phyloP scores from a whole-genome alignment of 2,888 invertebrate genomes.

The Abrostola tripartita region DNA sequence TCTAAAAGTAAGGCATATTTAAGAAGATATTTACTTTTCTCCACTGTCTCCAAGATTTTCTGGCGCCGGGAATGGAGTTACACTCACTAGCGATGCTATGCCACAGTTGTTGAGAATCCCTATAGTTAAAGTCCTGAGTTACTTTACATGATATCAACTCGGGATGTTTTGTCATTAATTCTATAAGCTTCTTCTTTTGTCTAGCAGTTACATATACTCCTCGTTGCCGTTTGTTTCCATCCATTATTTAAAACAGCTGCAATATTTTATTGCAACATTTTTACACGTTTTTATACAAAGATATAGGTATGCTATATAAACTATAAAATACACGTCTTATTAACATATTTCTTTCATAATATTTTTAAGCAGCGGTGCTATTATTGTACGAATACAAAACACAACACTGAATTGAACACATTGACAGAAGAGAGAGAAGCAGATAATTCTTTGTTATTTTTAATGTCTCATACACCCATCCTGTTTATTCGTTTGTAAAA shows the following conservation, averaged over 20 bases:
- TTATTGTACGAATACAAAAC: neutral
- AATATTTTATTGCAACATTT: slow-evolving; percentile 22
- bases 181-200: slow-evolving; percentile 80
- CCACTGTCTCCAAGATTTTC: slow-evolving; percentile 84
- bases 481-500: too few relatives aligned
- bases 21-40: slow-evolving; percentile 71
- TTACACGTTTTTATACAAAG: neutral
- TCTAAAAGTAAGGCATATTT: neutral
- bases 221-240: slow-evolving; percentile 70
- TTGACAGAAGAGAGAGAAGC: neutral
- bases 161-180: slow-evolving; percentile 77
- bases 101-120: slow-evolving; percentile 78
- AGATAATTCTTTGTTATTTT: too few relatives aligned
- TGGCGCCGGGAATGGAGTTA: slow-evolving; percentile 79
- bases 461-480: too few relatives aligned
- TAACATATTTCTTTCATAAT: too few relatives aligned
- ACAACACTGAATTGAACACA: neutral
- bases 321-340: too few relatives aligned
- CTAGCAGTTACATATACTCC: slow-evolving; percentile 71
- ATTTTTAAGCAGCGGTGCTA: too few relatives aligned
- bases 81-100: slow-evolving; percentile 77
- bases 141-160: slow-evolving; percentile 75
- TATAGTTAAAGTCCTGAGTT: slow-evolving; percentile 73
- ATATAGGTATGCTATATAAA: neutral
- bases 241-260: slow-evolving; percentile 61